Evolutionary conservation across 2,113 vertebrate genomes (phyloP).

Genomic region (Rhabdomys dilectus): DNA sequence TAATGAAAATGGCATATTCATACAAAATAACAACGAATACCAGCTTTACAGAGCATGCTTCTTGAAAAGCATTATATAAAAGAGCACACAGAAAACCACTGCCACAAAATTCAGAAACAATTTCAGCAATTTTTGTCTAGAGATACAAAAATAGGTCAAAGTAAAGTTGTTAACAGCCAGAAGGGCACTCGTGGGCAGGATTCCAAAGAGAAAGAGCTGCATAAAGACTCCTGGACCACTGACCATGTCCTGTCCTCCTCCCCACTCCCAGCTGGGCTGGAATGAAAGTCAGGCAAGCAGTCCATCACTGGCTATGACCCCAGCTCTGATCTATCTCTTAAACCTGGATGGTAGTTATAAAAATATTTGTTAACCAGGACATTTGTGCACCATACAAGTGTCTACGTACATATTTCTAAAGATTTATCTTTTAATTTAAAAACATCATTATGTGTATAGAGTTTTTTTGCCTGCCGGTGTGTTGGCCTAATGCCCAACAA

Average conservation of each 20-base stretch:
- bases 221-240: not conserved
- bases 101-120: not conserved
- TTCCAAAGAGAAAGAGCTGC: not conserved
- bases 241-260: not conserved
- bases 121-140: not conserved
- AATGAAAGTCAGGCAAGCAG: not conserved
- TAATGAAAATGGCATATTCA: not conserved
- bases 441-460: not conserved
- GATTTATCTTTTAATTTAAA: not conserved
- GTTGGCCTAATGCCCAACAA: not conserved
- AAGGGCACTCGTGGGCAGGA: not conserved
- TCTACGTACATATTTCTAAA: not conserved
- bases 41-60: not conserved
- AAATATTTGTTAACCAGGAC: not conserved
- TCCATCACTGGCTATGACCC: not conserved
- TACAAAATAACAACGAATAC: conserved; percentile 15
- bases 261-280: not conserved
- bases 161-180: not conserved
- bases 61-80: not conserved
- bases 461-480: not conserved
- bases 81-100: not conserved
- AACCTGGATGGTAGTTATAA: not conserved
- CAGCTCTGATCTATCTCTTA: not conserved
- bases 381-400: not conserved
- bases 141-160: not conserved